Base-by-base conservation (phyloP, 2,797 vertebrate species). In the Trachurus trachurus region DNA sequence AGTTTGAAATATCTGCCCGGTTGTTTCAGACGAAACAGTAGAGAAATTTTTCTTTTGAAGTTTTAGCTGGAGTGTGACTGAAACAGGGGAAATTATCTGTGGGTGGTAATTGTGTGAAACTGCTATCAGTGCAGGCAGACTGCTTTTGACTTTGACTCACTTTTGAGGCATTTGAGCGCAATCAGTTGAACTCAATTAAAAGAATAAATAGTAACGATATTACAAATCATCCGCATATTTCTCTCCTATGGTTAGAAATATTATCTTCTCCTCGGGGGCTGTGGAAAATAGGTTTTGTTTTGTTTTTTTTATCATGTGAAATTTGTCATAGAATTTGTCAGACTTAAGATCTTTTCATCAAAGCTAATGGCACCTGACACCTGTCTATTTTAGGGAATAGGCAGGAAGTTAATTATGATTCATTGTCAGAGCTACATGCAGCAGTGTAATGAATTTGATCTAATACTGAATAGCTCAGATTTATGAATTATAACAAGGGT, bases 111-210 rank as follows among this genome's bases (percentile, higher is more conserved):
- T 77, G 69, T 87, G 76, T 78, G 76, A 78, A 87, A 78, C 80
- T 63, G 61, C 78, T 49, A 74, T 86, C 69, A 53, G 80, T 16
- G 53, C 59, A 50, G 67, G 21, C 71, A 39, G 56, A 37, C 64
- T 40, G 63, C 71, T 78, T 82, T 74, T 78, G 67, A 83, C 78
- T 82, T 80, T 39, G 71, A 76, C 60, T 82, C 82, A 70, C 71
- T 87, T 82, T 82, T 71, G 74, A 87, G 77, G 65, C 66, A 74
- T 74, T 77, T 1, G 13, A 79, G 82, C 66, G 66, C 70, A 65
- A 67, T 71, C 64, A 69, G 75, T 80, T 81, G 80, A 92, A 80
- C 85, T 80, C 76, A 78, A 88, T 91, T 90, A 83, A 86, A 76
- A 64, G 56, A 77, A 77, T 68, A 72, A 83, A 83, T 83, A 77